These are phyloP conservation scores for Toxotes lorentzi DNA, from an alignment of 2,797 vertebrate species.

Conservation along the genomic window DNA sequence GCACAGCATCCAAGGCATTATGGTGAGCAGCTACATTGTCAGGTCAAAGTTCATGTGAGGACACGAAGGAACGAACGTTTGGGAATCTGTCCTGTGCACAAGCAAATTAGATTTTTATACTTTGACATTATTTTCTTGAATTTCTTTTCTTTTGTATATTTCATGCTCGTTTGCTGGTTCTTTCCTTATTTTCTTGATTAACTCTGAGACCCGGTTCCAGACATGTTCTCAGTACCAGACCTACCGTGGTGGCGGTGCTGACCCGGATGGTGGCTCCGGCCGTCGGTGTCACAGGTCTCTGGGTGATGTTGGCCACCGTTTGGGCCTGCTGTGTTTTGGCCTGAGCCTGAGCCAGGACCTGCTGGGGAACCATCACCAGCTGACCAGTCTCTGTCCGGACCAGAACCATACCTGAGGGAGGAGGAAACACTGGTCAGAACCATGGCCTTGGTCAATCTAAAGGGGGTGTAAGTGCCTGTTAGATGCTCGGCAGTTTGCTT, in stretches of 20 bases:
- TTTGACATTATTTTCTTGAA: not conserved
- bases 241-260: constrained; percentile 83
- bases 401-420: constrained; percentile 87
- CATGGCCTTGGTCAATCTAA: too few relatives aligned
- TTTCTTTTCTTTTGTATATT: too few relatives aligned
- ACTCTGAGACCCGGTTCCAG: not conserved
- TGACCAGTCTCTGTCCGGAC: constrained; percentile 90
- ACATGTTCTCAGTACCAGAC: not conserved
- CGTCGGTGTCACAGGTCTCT: constrained; percentile 84
- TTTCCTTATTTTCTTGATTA: too few relatives aligned
- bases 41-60: not conserved
- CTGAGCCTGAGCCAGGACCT: constrained; percentile 89
- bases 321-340: constrained; percentile 83
- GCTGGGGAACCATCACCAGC: constrained; percentile 91
- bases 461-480: too few relatives aligned
- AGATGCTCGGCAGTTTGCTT: not conserved
- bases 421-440: not conserved
- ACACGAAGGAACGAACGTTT: not conserved
- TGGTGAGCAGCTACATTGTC: too few relatives aligned
- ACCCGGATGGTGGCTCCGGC: constrained; percentile 85
- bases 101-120: not conserved
- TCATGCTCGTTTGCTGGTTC: not conserved
- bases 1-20: not conserved
- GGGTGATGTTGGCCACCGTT: constrained; percentile 82
- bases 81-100: too few relatives aligned